Evolutionary conservation across 2,888 invertebrate genomes (phyloP), one percentile per base, ranked within the genome.

Genomic region (Hemaris fuciformis): DNA sequence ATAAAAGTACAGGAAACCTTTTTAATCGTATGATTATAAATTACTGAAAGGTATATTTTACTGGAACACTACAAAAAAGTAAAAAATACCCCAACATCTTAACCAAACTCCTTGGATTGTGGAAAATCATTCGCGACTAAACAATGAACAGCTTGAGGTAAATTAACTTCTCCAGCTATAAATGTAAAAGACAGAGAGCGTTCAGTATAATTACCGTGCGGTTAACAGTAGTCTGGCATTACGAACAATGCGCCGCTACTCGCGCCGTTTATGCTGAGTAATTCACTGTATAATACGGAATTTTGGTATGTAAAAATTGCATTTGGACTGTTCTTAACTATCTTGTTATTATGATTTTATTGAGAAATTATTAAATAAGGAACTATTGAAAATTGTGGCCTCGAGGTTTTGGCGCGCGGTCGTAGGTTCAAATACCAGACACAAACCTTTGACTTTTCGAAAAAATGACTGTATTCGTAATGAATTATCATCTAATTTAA

Each of bases 161-260:
- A 77, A 77, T 78, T 77, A 78, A 78, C 75, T 76, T 77, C 65
- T 71, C 71, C 69, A 76, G 65, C 69, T 60, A 73, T 72, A 72
- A 71, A 73, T 70, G 71, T 74, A 72, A 75, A 74, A 74, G 73
- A 74, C 74, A 75, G 77, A 75, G 71, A 75, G 71, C 71, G 70
- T 68, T 72, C 67, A 68, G 73, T 69, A 70, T 78, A 78, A 78
- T 78, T 79, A 72, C 72, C 75, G 71, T 71, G 46, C 59, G 58
- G 63, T 53, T 62, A 56, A 56, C 61, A 58, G 67, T 27, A 58
- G 58, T 45, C 57, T 63, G 62, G 56, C 62, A 43, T 22, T n/a
- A n/a, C n/a, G 48, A 61, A 61, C 61, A 61, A 61, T 61, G 61
- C 45, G 45, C 71, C 45, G 45, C 71, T 70, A 65, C 60, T 42